A percentile compares a stretch with the other conserved stretches of the same genome.
phyloP scores from a whole-genome alignment of 53 echinoderm and acorn worm species.

The Glandiceps talaboti region DNA sequence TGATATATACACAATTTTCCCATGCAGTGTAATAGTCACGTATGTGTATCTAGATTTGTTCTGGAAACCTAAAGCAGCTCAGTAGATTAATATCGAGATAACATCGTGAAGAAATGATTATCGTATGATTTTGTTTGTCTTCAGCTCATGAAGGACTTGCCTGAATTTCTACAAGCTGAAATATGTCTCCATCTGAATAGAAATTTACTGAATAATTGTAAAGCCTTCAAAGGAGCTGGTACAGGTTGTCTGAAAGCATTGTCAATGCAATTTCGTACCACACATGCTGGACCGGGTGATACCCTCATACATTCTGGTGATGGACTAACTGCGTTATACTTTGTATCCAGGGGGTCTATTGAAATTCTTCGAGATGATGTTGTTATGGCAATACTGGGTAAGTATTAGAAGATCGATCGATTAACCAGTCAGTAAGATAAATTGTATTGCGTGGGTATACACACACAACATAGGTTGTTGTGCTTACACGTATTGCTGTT shows the following conservation, averaged over 20 bases:
- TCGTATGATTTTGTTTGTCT: too few relatives aligned
- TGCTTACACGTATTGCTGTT: too few relatives aligned
- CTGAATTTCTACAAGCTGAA: conserved; percentile 96
- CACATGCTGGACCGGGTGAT: conserved; percentile 89
- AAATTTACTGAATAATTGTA: conserved; percentile 86
- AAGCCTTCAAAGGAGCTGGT: conserved; percentile 83
- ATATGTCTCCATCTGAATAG: conserved; percentile 98
- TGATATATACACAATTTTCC: too few relatives aligned
- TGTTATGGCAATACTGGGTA: conserved; percentile 91
- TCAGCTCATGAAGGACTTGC: conserved; percentile 93
- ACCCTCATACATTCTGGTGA: conserved; percentile 90
- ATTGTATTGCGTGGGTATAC: too few relatives aligned
- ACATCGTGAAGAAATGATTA: too few relatives aligned
- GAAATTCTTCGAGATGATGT: conserved; percentile 92
- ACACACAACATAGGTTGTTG: too few relatives aligned
- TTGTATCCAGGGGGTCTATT: conserved; percentile 89
- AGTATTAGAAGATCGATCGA: too few relatives aligned
- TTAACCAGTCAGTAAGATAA: too few relatives aligned
- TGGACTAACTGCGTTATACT: conserved; percentile 77
- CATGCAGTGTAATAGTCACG: too few relatives aligned
- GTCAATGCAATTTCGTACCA: conserved; percentile 95
- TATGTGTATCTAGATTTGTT: too few relatives aligned
- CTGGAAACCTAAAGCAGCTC: too few relatives aligned
- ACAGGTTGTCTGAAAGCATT: conserved; percentile 88
- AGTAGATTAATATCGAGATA: too few relatives aligned